These are phyloP conservation scores for Sebastolobus alascanus DNA, from an alignment of 2,797 vertebrate species.

Conservation along the genomic window DNA sequence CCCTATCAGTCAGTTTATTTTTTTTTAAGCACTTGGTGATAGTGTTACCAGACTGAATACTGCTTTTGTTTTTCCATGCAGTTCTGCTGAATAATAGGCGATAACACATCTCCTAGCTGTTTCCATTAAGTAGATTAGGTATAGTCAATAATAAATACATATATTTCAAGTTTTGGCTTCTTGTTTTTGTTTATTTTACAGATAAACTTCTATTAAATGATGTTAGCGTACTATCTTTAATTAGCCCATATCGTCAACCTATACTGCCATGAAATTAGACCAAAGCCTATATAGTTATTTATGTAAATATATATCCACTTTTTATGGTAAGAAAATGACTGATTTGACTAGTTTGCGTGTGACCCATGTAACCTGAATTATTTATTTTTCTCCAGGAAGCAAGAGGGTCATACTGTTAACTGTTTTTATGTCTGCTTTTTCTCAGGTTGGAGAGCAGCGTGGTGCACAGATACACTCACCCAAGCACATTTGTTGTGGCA, in stretches of 20 bases:
- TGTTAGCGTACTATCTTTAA: background rate
- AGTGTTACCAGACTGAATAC: background rate
- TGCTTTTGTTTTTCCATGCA: background rate
- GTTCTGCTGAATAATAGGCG: background rate
- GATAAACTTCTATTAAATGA: background rate
- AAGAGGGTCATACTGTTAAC: background rate
- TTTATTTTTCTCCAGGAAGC: background rate
- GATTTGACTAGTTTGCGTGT: background rate
- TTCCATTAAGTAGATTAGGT: background rate
- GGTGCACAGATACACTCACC: conserved; percentile 83
- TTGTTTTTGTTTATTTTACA: no score
- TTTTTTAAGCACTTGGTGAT: background rate
- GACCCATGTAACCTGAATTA: background rate
- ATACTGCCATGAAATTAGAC: background rate
- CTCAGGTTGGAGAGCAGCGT: conserved; percentile 79
- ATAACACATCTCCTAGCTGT: background rate
- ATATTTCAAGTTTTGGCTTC: background rate
- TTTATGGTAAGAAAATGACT: background rate
- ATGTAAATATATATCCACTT: background rate
- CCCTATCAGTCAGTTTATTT: background rate
- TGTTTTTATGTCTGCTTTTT: conserved; percentile 15
- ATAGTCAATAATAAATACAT: background rate
- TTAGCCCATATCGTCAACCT: background rate
- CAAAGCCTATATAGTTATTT: background rate
- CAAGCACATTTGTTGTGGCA: conserved; percentile 83